These are phyloP conservation scores for Alentia gelatinosa DNA, from an alignment of 2,888 invertebrate genomes.

Conservation along the genomic window DNA sequence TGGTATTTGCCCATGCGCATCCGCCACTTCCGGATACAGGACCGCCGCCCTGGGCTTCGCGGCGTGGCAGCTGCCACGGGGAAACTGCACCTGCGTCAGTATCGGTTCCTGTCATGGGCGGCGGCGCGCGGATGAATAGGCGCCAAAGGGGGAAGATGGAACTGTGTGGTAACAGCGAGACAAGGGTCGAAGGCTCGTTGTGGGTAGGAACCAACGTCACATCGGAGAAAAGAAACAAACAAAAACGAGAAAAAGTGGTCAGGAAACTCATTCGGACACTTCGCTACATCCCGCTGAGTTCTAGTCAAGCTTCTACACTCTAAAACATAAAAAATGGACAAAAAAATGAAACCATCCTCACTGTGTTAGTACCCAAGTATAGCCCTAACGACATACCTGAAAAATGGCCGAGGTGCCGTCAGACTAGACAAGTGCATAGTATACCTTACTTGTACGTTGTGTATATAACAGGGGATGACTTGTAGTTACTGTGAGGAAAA, in stretches of 20 bases:
- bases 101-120: no score
- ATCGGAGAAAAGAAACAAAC: not conserved
- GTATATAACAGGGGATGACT: not conserved
- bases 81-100: no score
- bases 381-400: not conserved
- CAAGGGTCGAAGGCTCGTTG: no score
- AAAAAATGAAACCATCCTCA: not conserved
- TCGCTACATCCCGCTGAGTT: constrained; percentile 50
- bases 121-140: no score
- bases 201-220: no score
- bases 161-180: no score
- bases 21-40: no score
- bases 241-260: not conserved
- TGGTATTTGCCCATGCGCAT: no score
- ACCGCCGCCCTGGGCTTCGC: no score
- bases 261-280: constrained; percentile 37
- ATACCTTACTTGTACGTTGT: not conserved
- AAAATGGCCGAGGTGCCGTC: not conserved
- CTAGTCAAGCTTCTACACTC: constrained; percentile 51
- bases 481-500: not conserved
- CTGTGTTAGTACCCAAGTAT: not conserved
- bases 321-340: not conserved
- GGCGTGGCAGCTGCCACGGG: no score
- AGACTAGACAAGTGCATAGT: not conserved
- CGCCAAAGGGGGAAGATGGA: no score